Base-by-base conservation (phyloP, 92 coral and sea anemone species). In the Epizoanthus illoricatus region DNA sequence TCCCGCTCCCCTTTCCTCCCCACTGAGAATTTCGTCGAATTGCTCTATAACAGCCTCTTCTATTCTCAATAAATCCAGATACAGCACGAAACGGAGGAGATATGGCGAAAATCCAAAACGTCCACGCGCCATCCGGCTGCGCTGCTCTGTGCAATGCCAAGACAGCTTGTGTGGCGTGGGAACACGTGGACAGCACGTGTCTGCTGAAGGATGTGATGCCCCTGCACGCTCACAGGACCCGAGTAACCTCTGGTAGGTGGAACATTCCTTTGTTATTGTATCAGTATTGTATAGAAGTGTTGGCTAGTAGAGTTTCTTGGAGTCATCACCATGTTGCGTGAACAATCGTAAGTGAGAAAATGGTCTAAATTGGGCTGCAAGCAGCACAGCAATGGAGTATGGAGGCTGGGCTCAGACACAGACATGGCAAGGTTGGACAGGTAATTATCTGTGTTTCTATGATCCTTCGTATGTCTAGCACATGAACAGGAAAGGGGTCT, bases 111-210 rank as follows among this genome's bases (percentile, higher is more conserved):
- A 68, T 85, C 69, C 79, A 49, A 4, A 87, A 80, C 0, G 89
- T 87, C 11, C 81, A 20, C 21, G 84, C 88, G 12, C 81, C 97
- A 33, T 86, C 86, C 54, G 80, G 23, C 39, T 93, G 97, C 70
- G 97, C 97, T 10, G 80, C 82, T 19, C 70, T 88, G 71, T 93
- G 97, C 23, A 74, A 83, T 16, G 75, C 80, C 4, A 55, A 76
- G 42, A 33, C 43, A 0, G 80, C 55, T 13, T 93, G 97, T 80
- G 68, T 91, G 92, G 97, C 97, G 18, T 93, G 97, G 97, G 87
- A 90, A 81, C 90, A 88, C 47, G 81, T 54, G 73, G 64, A 58
- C 3, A 71, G 62, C 59, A 69, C 75, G 66, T 93, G 97, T 59
- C 24, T 85, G 12, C 81, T 93, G 3, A 90, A 88, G 63, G 83